phyloP scores from a whole-genome alignment of 2,113 vertebrate species.

The Romanogobio albipinnatus region DNA sequence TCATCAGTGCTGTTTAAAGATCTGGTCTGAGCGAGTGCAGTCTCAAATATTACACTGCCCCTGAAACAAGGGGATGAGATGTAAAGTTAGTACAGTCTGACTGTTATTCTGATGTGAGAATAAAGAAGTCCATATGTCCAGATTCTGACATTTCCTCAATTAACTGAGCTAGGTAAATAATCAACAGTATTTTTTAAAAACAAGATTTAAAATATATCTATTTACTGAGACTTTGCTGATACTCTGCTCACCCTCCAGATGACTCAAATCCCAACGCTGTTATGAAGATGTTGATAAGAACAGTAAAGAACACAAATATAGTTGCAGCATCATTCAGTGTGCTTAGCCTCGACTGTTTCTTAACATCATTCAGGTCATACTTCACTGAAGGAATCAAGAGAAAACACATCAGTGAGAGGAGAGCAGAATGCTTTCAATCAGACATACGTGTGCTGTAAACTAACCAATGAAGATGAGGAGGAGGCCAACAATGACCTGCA shows the following conservation, averaged over 20 bases:
- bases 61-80: constrained; percentile 3
- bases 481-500: constrained; percentile 86
- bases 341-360: constrained; percentile 83
- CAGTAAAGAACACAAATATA: constrained; percentile 87
- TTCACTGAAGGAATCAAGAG: constrained; percentile 77
- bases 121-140: constrained; percentile 76
- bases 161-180: background rate
- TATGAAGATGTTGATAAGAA: constrained; percentile 92
- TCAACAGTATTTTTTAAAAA: background rate
- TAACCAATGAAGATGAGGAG: constrained; percentile 90
- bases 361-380: constrained; percentile 86
- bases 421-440: constrained; percentile 70
- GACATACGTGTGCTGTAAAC: constrained; percentile 52
- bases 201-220: background rate
- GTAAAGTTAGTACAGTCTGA: constrained; percentile 3
- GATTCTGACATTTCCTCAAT: constrained; percentile 16
- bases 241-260: constrained; percentile 45
- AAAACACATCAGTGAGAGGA: constrained; percentile 49
- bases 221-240: constrained; percentile 82
- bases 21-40: background rate
- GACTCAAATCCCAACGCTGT: constrained; percentile 85
- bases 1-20: background rate
- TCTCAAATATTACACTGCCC: background rate
- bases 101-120: background rate
- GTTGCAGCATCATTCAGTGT: constrained; percentile 87